Percentiles rank a stretch among this genome's conserved stretches.
These are phyloP conservation scores for Megaptera novaeangliae DNA, from an alignment of 2,113 vertebrate species.

Conservation along the genomic window DNA sequence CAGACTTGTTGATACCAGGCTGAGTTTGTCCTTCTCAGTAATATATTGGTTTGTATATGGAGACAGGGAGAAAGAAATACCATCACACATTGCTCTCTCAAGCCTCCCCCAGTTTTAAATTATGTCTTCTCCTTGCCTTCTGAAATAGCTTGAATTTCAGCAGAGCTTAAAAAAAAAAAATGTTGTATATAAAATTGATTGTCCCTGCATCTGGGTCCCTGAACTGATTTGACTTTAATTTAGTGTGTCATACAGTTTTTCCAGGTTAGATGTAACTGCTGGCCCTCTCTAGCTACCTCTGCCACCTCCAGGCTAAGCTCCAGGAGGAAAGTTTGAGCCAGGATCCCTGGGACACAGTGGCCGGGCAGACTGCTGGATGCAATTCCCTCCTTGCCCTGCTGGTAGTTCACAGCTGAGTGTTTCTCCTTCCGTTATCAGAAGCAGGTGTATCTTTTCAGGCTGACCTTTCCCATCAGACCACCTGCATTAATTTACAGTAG, in stretches of 20 bases:
- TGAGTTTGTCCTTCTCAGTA: neutral
- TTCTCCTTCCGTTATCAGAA: conserved; percentile 48
- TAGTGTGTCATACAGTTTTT: neutral
- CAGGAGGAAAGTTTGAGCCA: neutral
- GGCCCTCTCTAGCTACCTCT: neutral
- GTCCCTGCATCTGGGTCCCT: neutral
- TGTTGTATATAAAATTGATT: neutral
- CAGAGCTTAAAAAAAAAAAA: neutral
- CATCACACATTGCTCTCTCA: neutral
- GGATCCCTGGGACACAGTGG: neutral
- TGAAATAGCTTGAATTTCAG: conserved; percentile 30
- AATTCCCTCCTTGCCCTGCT: neutral
- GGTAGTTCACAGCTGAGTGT: conserved; percentile 34
- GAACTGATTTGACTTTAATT: neutral
- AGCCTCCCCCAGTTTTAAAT: neutral
- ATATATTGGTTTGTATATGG: neutral
- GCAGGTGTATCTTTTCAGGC: conserved; percentile 58
- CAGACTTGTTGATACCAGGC: neutral
- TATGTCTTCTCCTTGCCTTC: neutral
- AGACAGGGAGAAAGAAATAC: neutral
- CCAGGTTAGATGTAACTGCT: neutral
- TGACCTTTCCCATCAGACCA: conserved; percentile 49
- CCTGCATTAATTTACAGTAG: conserved; percentile 8
- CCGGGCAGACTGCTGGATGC: fast-evolving
- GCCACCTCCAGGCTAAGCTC: neutral